phyloP scores from a whole-genome alignment of 1,140 invertebrate genomes.

The Archegozetes longisetosus region DNA sequence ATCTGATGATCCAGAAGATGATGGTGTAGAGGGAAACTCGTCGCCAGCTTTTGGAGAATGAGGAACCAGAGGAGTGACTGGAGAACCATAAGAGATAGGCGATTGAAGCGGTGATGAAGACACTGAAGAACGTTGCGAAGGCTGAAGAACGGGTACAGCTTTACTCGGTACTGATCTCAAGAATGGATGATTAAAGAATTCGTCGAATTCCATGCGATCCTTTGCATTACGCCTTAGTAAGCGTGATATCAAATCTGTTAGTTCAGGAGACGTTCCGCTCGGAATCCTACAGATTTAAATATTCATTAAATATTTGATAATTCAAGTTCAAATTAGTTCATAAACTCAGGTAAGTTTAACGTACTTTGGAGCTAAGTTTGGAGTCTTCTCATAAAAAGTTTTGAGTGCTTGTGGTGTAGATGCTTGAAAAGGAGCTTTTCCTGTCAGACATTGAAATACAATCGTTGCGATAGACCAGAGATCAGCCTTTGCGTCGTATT shows the following conservation, averaged over 20 bases:
- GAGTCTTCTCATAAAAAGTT: constrained; percentile 89
- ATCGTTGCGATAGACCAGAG: constrained; percentile 98
- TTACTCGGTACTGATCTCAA: constrained; percentile 32
- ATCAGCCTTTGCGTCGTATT: constrained; percentile 98
- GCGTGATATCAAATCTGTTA: constrained; percentile 60
- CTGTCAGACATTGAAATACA: constrained; percentile 94
- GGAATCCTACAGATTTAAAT: constrained; percentile 57
- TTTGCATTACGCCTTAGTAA: constrained; percentile 78
- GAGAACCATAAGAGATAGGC: neutral
- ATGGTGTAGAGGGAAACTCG: neutral
- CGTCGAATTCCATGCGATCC: constrained; percentile 88
- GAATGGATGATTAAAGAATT: constrained; percentile 83
- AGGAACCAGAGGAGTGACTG: neutral
- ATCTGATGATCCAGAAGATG: constrained; percentile 28
- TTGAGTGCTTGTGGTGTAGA: constrained; percentile 95
- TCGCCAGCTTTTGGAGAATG: too few species aligned
- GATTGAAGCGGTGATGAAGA: neutral
- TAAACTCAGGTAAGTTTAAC: constrained; percentile 27
- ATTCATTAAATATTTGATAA: neutral
- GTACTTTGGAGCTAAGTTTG: constrained; percentile 86
- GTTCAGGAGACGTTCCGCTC: constrained; percentile 66
- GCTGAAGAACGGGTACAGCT: neutral
- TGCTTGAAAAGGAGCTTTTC: constrained; percentile 93
- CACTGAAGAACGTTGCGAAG: neutral
- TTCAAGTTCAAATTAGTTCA: neutral